These are phyloP conservation scores for Callorhinus ursinus DNA, from an alignment of 2,113 vertebrate genomes.

Conservation along the genomic window DNA sequence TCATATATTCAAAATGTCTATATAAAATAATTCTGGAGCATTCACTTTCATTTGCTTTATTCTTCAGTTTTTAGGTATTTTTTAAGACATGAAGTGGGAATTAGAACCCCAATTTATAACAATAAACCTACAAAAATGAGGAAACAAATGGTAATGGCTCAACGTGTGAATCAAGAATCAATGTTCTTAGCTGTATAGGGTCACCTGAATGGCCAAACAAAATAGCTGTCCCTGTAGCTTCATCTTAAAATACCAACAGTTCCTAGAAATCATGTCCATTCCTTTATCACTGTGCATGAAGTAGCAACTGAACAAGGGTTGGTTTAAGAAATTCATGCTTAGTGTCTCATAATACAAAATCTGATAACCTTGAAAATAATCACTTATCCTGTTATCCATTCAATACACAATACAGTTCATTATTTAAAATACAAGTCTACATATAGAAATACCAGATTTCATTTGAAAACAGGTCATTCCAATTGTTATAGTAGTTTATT, in stretches of 20 bases:
- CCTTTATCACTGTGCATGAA: not conserved
- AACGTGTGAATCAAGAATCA: not conserved
- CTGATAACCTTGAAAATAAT: not conserved
- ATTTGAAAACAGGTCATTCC: not conserved
- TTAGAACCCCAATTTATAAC: not conserved
- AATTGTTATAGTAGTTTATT: not conserved
- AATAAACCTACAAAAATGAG: not conserved
- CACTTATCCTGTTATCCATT: not conserved
- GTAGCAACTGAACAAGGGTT: not conserved
- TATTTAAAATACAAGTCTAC: slow-evolving; percentile 27
- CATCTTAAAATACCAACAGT: not conserved
- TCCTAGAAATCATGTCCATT: not conserved
- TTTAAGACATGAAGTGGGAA: not conserved
- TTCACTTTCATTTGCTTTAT: slow-evolving; percentile 14
- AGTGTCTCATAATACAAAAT: not conserved
- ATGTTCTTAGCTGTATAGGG: not conserved
- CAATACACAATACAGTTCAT: not conserved
- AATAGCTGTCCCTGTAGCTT: not conserved
- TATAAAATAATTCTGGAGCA: not conserved
- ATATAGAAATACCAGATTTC: not conserved
- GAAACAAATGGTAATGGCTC: not conserved
- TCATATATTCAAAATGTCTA: not conserved
- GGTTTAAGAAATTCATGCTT: not conserved
- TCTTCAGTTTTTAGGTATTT: slow-evolving; percentile 14
- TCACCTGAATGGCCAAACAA: not conserved